Evolutionary conservation across 2,113 vertebrate species (phyloP).

Genomic region (Setophaga kirtlandii): DNA sequence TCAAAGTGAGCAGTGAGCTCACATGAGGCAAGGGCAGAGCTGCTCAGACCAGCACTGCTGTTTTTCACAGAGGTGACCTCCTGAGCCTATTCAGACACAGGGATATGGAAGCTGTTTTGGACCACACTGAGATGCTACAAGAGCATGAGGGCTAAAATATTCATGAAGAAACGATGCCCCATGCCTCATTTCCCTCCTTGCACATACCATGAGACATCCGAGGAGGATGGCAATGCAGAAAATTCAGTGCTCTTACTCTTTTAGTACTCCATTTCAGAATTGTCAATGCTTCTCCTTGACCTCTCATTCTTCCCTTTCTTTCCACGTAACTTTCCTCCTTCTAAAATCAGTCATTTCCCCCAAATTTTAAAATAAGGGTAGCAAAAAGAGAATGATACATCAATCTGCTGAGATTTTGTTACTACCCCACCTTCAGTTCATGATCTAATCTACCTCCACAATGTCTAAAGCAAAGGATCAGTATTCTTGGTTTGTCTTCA

Average conservation of each 20-base stretch:
- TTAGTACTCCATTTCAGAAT: background rate
- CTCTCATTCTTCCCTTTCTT: background rate
- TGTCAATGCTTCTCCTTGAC: background rate
- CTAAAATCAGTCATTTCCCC: background rate
- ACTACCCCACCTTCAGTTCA: background rate
- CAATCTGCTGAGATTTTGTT: background rate
- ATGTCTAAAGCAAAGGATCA: background rate
- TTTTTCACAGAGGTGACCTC: background rate
- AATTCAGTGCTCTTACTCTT: background rate
- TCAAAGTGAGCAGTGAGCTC: background rate
- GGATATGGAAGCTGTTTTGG: background rate
- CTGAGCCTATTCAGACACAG: background rate
- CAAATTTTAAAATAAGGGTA: background rate
- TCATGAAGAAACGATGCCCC: background rate
- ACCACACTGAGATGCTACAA: background rate
- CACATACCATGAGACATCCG: background rate
- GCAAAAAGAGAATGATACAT: background rate
- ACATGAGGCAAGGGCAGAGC: rapidly evolving
- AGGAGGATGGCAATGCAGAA: background rate
- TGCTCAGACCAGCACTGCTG: background rate
- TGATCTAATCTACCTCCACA: background rate
- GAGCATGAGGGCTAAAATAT: background rate
- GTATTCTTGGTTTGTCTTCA: background rate
- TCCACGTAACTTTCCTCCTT: background rate
- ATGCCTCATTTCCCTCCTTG: background rate